Evolutionary conservation across 2,797 vertebrate species (phyloP).

Genomic region (Thunnus albacares): DNA sequence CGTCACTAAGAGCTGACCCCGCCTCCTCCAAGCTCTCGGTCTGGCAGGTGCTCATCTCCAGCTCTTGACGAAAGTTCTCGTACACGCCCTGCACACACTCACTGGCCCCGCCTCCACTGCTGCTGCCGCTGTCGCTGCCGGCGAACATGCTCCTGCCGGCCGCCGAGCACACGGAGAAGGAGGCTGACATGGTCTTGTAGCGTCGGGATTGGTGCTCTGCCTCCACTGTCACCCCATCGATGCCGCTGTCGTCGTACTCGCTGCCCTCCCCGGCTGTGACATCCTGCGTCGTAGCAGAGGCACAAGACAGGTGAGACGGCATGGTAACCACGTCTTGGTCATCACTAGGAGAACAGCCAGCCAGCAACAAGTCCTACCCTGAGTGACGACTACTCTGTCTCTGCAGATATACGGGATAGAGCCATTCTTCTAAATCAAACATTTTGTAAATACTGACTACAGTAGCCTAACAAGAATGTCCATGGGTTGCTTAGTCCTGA

Average conservation of each 20-base stretch:
- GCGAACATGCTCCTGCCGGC: conserved; percentile 89
- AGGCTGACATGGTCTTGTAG: conserved; percentile 95
- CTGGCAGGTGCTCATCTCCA: conserved; percentile 88
- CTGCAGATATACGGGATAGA: conserved; percentile 28
- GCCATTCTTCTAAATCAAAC: conserved; percentile 27
- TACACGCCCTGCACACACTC: conserved; percentile 89
- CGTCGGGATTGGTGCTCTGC: conserved; percentile 91
- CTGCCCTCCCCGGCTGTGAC: conserved; percentile 93
- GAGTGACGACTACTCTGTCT: conserved; percentile 12
- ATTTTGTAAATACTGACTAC: conserved; percentile 21
- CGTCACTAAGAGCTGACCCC: conserved; percentile 92
- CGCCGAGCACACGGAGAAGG: conserved; percentile 90
- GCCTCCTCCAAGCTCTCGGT: conserved; percentile 91
- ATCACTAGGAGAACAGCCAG: conserved; percentile 25
- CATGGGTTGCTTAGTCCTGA: conserved; percentile 17
- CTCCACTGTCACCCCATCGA: conserved; percentile 92
- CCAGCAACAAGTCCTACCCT: conserved; percentile 11
- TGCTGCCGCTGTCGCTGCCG: conserved; percentile 95
- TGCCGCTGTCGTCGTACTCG: conserved; percentile 96
- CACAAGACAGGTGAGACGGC: conserved; percentile 71
- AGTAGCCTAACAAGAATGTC: conserved; percentile 18
- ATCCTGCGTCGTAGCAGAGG: conserved; percentile 84
- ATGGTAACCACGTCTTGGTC: conserved; percentile 36
- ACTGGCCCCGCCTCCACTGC: conserved; percentile 87
- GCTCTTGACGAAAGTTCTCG: conserved; percentile 96